Evolutionary conservation across 2,113 vertebrate genomes (phyloP), one percentile per base, ranked within the genome.

Genomic region (Semnornis frantzii): DNA sequence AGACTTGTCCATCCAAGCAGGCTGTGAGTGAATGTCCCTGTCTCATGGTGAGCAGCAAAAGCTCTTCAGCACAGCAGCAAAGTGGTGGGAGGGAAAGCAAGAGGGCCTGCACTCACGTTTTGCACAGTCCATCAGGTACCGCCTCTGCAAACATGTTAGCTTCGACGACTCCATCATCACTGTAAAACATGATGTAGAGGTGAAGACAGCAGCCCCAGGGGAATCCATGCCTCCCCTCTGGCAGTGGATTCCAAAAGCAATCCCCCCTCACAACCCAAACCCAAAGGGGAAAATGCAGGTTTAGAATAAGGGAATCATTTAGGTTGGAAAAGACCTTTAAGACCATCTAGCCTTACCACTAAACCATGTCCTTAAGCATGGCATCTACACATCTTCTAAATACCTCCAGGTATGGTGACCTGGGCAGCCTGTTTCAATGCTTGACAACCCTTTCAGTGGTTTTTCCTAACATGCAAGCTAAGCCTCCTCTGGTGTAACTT

Each of bases 121-220:
- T 68, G 98, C 52, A 27, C 80, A 94, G 66, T 97, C 94, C 90
- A 95, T 97, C 92, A 98, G 97, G 94, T 98, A 96, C 60, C 98
- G 98, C 92, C 97, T 98, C 88, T 99, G 98, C 84, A 98, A 97
- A 58, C 64, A 95, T 3, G 97, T 98, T 86, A 99, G 96, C 34
- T 89, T 97, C 14, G 98, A 98, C 90, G 99, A 98, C 91, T 98
- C 96, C 98, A 99, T 99, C 98, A 99, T 98, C 20, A 92, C 99
- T 99, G 96, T 44, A 96, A 97, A 64, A 97, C 24, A 92, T 70
- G 68, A 71, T 37, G 4, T 4, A 24, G 3, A 6, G 8, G 4
- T 74, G 66, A 70, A 60, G n/a, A 13, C 4, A 7, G 30, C 24
- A 31, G 63, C 63, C 25, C 6, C 3, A 20, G 58, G 25, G 58